Percentiles rank a stretch among this genome's conserved stretches.
These are phyloP conservation scores for Sialis fuliginosa DNA, from an alignment of 2,888 invertebrate species.

Conservation along the genomic window DNA sequence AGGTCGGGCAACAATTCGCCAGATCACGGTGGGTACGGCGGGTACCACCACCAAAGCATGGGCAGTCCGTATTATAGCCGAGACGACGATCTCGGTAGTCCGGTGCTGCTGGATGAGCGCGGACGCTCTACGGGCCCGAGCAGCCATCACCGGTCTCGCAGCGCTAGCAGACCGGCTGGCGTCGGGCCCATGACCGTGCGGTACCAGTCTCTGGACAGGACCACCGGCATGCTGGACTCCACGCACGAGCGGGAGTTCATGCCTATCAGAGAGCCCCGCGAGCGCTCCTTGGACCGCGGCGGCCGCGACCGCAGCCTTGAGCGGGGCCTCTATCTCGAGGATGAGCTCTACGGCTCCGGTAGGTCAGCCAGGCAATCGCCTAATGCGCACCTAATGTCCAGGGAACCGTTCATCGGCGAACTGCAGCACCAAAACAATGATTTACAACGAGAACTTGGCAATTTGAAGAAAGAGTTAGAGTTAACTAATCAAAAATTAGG, in stretches of 20 bases:
- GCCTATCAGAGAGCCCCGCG: slow-evolving; percentile 60
- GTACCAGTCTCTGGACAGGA: slow-evolving; percentile 33
- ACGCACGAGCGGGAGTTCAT: slow-evolving; percentile 76
- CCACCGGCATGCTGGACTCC: slow-evolving; percentile 31
- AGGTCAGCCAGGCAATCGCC: slow-evolving; percentile 54
- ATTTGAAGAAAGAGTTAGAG: slow-evolving; percentile 85
- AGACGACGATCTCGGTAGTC: slow-evolving; percentile 70
- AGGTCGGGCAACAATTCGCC: slow-evolving; percentile 41
- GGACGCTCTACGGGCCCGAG: slow-evolving; percentile 41
- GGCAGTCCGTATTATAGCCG: slow-evolving; percentile 53
- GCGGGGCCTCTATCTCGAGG: slow-evolving; percentile 48
- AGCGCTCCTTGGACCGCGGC: slow-evolving; percentile 43
- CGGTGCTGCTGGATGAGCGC: slow-evolving; percentile 66
- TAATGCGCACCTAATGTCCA: slow-evolving; percentile 37
- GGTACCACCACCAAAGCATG: slow-evolving; percentile 31
- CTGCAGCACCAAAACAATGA: slow-evolving; percentile 89
- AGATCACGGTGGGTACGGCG: slow-evolving; percentile 29
- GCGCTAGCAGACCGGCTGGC: slow-evolving; percentile 55
- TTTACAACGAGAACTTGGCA: slow-evolving; percentile 79
- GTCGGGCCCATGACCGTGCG: slow-evolving; percentile 37
- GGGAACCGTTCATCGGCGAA: slow-evolving; percentile 58
- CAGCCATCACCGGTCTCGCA: slow-evolving; percentile 59
- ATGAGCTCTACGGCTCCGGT: slow-evolving; percentile 40
- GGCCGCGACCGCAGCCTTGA: slow-evolving; percentile 46
- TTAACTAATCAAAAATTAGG: slow-evolving; percentile 93